Base-by-base conservation (phyloP, 2,113 vertebrate genomes). In the Lethenteron reissneri region DNA sequence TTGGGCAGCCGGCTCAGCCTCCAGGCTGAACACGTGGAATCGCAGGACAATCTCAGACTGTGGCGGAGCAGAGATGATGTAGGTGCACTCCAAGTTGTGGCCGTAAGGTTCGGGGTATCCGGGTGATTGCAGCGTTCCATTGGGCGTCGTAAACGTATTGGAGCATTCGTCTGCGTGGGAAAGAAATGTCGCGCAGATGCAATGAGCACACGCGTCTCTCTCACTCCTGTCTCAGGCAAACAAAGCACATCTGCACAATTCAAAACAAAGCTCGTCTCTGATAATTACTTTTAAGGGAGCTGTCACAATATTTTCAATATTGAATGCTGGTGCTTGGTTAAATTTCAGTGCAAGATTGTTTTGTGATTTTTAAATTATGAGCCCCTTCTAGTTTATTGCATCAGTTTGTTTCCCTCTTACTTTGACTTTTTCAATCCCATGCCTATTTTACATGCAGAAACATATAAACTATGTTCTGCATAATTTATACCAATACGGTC, bases 101-200 rank as follows among this genome's bases (percentile, higher is more conserved):
- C 91, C 90, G 74, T 99, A 99, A 76, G 96, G 97, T 80, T 95
- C 92, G 1, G 94, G 94, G 78, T 89, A 99, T 64, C 90, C 89
- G 0, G 94, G 94, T 1, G 94, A 96, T 77, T 88, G 92, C 80
- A 99, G 97, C 75, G 90, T 80, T 25, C 90, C 94, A 41, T 78
- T 87, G 74, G 81, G 80, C 68, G 87, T 80, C 74, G 92, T 95
- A 77, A 89, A 94, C 78, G 97, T 99, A 78, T 85, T 84, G 72
- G 94, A 99, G 77, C 94, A 99, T 77, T 97, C 92, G 8, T 88
- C 88, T 79, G 92, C 91, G 96, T 74, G 72, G 70, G 71, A 57
- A 77, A 79, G 75, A 68, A 68, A 17, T 68, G 64, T 68, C n/a
- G 64, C n/a, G 10, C n/a, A 25, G 64, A 11, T 68, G 25, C 10